Conservation (phyloP, 2,113 vertebrate species). For the Sialia sialis region DNA sequence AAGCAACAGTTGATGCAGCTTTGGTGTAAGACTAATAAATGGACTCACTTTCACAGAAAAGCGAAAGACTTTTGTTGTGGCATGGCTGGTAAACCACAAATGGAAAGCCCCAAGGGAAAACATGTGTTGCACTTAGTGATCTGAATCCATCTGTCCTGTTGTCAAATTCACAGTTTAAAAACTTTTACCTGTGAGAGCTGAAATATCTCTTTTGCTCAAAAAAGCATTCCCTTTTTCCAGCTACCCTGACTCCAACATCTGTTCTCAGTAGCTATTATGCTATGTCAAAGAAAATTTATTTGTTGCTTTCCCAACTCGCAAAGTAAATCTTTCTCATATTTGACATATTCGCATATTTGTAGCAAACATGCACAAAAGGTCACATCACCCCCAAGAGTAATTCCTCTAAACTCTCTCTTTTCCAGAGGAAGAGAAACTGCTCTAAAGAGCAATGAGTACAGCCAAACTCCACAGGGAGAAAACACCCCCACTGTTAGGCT, state of each 20-base stretch:
- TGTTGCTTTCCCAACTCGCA: neutral
- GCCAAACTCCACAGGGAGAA: neutral
- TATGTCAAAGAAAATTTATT: neutral
- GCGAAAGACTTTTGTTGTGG: neutral
- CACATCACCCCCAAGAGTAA: neutral
- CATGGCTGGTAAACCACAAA: slow-evolving; percentile 51
- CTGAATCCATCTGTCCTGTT: neutral
- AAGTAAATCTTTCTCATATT: neutral
- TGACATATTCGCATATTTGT: too few species aligned
- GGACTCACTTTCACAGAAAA: slow-evolving; percentile 38
- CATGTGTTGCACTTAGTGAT: neutral
- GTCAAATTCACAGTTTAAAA: neutral
- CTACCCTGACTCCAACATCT: neutral
- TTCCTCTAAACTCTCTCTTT: neutral
- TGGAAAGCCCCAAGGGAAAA: slow-evolving; percentile 46
- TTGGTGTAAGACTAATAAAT: neutral
- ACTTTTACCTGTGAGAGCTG: neutral
- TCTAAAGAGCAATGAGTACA: neutral
- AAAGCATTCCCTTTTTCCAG: neutral
- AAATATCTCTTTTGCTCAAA: neutral
- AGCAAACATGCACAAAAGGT: neutral
- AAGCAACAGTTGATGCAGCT: neutral
- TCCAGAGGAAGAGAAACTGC: neutral
- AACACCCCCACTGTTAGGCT: fast-evolving
- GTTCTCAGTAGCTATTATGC: neutral